Conservation (phyloP, 2,113 vertebrate genomes). For the Paedocypris sp. region DNA sequence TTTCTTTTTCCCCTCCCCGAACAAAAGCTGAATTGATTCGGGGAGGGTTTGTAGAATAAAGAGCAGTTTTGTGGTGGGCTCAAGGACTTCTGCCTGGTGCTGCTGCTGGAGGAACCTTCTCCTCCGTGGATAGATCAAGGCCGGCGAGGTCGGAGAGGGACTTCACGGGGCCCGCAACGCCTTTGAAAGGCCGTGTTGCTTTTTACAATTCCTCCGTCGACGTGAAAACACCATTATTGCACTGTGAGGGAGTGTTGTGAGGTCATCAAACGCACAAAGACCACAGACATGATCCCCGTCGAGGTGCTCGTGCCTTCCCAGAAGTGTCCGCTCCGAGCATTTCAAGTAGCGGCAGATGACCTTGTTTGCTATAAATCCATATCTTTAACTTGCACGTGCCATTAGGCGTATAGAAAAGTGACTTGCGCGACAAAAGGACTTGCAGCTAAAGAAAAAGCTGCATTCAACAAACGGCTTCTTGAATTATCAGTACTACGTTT, state of each 20-base stretch:
- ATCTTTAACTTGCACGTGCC: neutral
- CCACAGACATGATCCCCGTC: neutral
- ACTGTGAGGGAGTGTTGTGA: conserved; percentile 17
- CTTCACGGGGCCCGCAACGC: conserved; percentile 16
- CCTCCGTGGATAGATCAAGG: conserved; percentile 35
- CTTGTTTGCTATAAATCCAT: neutral
- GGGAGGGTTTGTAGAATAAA: conserved; percentile 16
- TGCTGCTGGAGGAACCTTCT: conserved; percentile 29
- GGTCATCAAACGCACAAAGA: conserved; percentile 10
- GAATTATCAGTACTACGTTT: too few species aligned
- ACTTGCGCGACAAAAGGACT: too few species aligned
- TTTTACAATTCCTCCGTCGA: conserved; percentile 8
- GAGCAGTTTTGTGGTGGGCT: conserved; percentile 25
- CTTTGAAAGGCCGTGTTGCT: conserved; percentile 22
- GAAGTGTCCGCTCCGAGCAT: neutral
- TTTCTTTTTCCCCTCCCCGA: conserved; percentile 14
- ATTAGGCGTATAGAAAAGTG: neutral
- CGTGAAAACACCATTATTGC: conserved; percentile 25
- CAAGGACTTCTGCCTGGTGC: conserved; percentile 38
- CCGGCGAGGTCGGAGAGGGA: conserved; percentile 23
- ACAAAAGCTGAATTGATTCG: conserved; percentile 19
- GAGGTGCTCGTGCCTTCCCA: neutral
- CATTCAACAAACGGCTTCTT: too few species aligned
- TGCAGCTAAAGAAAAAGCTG: too few species aligned
- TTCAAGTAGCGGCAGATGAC: neutral